Percentiles rank a stretch among this genome's conserved stretches.
Evolutionary conservation across 2,797 vertebrate genomes (phyloP).

Genomic region (Ataeniobius toweri): DNA sequence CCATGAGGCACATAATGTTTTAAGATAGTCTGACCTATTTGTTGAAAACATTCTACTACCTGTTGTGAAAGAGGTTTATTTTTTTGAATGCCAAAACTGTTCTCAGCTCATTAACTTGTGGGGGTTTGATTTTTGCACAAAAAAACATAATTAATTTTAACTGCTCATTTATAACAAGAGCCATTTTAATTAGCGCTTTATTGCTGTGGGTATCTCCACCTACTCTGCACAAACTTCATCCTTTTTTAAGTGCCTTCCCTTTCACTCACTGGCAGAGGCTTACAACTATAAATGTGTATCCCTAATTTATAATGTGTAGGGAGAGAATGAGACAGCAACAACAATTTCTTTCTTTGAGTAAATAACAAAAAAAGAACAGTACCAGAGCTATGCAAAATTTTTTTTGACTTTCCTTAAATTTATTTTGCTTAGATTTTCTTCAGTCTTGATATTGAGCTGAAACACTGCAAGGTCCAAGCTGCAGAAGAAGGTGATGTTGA

Average conservation of each 20-base stretch:
- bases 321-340: slow-evolving; percentile 30
- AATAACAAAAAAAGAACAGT: slow-evolving; percentile 28
- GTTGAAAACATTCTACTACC: slow-evolving; percentile 41
- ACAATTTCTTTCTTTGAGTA: slow-evolving; percentile 26
- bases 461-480: slow-evolving; percentile 3
- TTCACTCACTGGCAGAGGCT: slow-evolving; percentile 45
- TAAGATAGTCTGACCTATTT: slow-evolving; percentile 53
- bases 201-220: slow-evolving; percentile 32
- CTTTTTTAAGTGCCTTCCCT: slow-evolving; percentile 53
- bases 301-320: slow-evolving; percentile 42
- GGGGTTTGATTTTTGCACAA: slow-evolving; percentile 53
- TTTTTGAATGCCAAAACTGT: slow-evolving; percentile 39
- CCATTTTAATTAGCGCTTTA: slow-evolving; percentile 68
- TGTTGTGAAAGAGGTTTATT: slow-evolving; percentile 30
- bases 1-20: slow-evolving; percentile 10
- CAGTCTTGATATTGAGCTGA: slow-evolving; percentile 21
- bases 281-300: slow-evolving; percentile 40
- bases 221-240: slow-evolving; percentile 31
- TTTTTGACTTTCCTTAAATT: background rate
- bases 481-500: slow-evolving; percentile 4
- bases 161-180: slow-evolving; percentile 51
- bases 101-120: slow-evolving; percentile 57
- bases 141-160: slow-evolving; percentile 63
- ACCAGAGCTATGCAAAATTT: slow-evolving; percentile 1
- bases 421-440: slow-evolving; percentile 19